Evolutionary conservation across 1,140 invertebrate genomes (phyloP), one percentile per base, ranked within the genome.

Genomic region (Drosophila hydei): DNA sequence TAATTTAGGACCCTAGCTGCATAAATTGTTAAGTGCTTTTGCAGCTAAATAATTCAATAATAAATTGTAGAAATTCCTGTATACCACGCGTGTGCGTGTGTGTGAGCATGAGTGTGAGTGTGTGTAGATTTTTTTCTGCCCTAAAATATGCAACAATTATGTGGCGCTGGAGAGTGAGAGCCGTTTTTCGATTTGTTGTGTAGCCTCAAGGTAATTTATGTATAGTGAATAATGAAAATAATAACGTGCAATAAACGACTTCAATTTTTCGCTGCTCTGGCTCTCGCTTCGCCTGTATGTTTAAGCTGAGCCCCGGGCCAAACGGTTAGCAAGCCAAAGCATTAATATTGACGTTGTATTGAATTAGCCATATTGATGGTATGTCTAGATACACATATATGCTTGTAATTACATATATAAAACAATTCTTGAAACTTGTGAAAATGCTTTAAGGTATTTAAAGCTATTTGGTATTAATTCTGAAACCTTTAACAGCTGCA

Each of bases 61-160:
- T 78, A 87, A 81, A 87, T 87, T 77, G 47, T 80, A 71, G 51
- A 48, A 69, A 73, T 69, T 73, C 69, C 58, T 52, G 67, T 62
- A 51, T 54, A 25, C 40, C 18, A 19, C 30, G 33, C 12, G 43
- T 38, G 33, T 25, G 23, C 11, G 25, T 51, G 36, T 51, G 12
- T 8, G 9, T 14, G 27, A 12, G 12, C 9, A 42, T 12, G 6
- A 6, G 30, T 51, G 38, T 54, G 55, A 33, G 56, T 71, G 43
- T 64, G 33, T 23, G 62, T 48, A 16, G 9, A 59, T 60, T 84
- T 73, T 85, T 80, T 62, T 51, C 68, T 38, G 70, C 50, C 50
- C 65, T 77, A 75, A 87, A 87, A 87, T 87, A 87, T 87, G 81
- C 81, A 81, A 75, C 81, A 87, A 85, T 85, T 85, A 87, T 77